Evolutionary conservation across 1,140 invertebrate genomes (phyloP), one percentile per base, ranked within the genome.

Genomic region (Ceratosolen solmsi): DNA sequence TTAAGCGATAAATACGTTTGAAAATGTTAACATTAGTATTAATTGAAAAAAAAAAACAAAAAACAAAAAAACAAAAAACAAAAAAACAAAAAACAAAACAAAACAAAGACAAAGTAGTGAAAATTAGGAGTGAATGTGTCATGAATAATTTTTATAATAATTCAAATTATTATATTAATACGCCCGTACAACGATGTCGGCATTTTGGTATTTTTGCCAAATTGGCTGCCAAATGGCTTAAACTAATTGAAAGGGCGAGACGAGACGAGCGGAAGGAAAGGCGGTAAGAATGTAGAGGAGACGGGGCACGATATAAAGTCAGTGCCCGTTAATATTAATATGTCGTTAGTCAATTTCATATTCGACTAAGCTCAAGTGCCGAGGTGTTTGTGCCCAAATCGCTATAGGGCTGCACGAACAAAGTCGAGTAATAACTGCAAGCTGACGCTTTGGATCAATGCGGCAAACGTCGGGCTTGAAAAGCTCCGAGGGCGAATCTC

Each of bases 381-480:
- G 84, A 80, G n/a, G n/a, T n/a, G n/a, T n/a, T n/a, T 78, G 81
- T 84, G 84, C 84, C 83, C 78, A 51, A 83, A 46, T 74, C 73
- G 75, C 81, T 86, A 86, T 84, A 86, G n/a, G n/a, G 85, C 76
- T 85, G 84, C 85, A 85, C 25, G 84, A 85, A 85, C 25, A 22
- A n/a, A 74, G 36, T 78, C 68, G 82, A 84, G 82, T 85, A 86
- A 90, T 91, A 89, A 91, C 89, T 89, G 86, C 90, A 91, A 91
- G 90, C 90, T 91, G 90, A 90, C 90, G 89, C 90, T 82, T 58
- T 75, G 88, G 90, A 91, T 91, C 90, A 86, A 91, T 91, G 90
- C 83, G 85, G 76, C 38, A 73, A 70, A 30, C 33, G 73, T 54
- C 72, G 60, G 65, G 76, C 5, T 49, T 78, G 54, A 38, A 51